Evolutionary conservation across 2,888 invertebrate genomes (phyloP).

Genomic region (Dryobotodes eremita): DNA sequence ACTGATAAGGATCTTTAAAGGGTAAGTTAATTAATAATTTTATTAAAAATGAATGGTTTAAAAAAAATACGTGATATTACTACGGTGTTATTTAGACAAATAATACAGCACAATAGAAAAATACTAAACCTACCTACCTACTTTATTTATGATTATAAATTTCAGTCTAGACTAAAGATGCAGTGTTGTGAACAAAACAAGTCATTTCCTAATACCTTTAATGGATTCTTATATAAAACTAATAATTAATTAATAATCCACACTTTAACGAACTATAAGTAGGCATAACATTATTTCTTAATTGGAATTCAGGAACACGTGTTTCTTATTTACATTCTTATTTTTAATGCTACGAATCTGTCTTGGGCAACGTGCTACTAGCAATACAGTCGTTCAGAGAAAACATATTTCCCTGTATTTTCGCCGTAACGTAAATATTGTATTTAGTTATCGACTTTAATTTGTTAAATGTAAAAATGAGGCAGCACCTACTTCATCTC

Average conservation of each 20-base stretch:
- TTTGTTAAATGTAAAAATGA: background rate
- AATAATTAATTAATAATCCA: background rate
- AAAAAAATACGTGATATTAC: background rate
- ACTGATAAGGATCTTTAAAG: conserved; percentile 28
- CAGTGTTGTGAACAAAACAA: background rate
- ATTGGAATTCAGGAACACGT: conserved; percentile 14
- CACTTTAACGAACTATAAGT: too few relatives aligned
- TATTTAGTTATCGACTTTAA: too few relatives aligned
- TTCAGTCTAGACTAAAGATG: background rate
- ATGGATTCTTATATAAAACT: background rate
- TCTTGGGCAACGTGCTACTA: conserved; percentile 2
- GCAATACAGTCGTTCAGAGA: background rate
- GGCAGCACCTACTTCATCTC: too few relatives aligned
- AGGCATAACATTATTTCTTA: conserved; percentile 8
- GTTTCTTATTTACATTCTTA: conserved; percentile 25
- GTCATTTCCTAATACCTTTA: too few relatives aligned
- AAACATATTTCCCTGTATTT: background rate
- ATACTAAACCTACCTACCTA: background rate
- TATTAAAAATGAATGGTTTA: background rate
- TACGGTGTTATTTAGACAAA: background rate
- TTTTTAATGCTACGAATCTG: conserved; percentile 1
- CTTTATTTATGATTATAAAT: background rate
- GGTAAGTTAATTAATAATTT: conserved; percentile 52
- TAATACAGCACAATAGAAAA: background rate
- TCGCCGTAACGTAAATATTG: background rate